Evolutionary conservation across 2,113 vertebrate genomes (phyloP).

Genomic region (Dasyprocta punctata): DNA sequence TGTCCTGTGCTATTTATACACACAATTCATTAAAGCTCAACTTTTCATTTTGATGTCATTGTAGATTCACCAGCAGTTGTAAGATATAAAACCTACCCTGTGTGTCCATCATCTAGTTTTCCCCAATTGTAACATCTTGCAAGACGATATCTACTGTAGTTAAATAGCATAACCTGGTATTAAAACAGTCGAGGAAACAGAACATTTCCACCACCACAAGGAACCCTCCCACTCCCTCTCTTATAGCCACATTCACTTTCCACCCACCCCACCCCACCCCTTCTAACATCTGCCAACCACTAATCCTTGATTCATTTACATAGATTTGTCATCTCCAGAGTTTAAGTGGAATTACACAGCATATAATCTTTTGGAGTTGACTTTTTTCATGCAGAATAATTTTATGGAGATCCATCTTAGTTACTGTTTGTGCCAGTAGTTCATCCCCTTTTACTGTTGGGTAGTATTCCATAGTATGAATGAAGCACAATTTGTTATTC

Average conservation of each 20-base stretch:
- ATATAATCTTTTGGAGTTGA: not conserved
- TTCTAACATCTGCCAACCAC: not conserved
- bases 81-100: not conserved
- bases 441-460: not conserved
- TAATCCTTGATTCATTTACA: not conserved
- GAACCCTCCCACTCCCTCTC: not conserved
- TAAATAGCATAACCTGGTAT: not conserved
- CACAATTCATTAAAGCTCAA: not conserved
- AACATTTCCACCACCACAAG: not conserved
- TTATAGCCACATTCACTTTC: not conserved
- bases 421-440: not conserved
- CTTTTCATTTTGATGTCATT: not conserved
- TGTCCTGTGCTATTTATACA: not conserved
- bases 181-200: not conserved
- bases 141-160: not conserved
- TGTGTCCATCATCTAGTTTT: not conserved
- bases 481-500: not conserved
- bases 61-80: not conserved
- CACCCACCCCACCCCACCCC: not conserved
- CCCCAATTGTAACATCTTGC: not conserved
- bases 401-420: not conserved
- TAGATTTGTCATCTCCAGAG: not conserved
- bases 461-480: not conserved
- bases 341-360: not conserved
- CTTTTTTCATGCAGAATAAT: not conserved